These are phyloP conservation scores for Mormyrus hasselquistii DNA, from an alignment of 2,797 vertebrate species.

Conservation along the genomic window DNA sequence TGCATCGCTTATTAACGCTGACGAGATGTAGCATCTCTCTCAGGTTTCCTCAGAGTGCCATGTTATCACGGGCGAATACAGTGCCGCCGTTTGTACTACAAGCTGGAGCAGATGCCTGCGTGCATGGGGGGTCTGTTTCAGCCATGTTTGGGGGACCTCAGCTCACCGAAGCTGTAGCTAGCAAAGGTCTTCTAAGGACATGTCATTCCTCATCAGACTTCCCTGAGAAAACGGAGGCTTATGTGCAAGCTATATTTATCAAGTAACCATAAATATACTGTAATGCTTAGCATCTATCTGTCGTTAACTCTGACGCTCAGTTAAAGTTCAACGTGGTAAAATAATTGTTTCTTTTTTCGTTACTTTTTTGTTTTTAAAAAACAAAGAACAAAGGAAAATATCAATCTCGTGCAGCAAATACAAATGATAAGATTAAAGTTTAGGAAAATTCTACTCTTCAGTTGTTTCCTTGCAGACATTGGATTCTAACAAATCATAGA, in stretches of 20 bases:
- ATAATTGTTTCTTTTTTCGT: neutral
- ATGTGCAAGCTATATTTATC: neutral
- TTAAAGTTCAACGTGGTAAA: neutral
- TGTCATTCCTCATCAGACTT: neutral
- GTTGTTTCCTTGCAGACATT: neutral
- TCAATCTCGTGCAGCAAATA: neutral
- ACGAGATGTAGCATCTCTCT: conserved; percentile 47
- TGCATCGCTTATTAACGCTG: conserved; percentile 44
- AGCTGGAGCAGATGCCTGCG: conserved; percentile 17
- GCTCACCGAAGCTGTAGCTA: neutral
- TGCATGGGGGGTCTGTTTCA: neutral
- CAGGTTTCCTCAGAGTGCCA: conserved; percentile 43
- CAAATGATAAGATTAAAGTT: neutral
- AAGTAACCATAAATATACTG: neutral
- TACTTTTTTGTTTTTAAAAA: neutral
- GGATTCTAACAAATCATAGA: neutral
- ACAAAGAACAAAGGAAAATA: neutral
- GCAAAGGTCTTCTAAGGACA: neutral
- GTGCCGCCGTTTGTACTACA: conserved; percentile 24
- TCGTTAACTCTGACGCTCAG: neutral
- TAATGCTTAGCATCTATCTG: neutral
- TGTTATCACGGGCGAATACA: conserved; percentile 49
- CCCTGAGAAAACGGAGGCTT: neutral
- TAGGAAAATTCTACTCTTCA: neutral
- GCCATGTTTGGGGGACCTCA: neutral